Conservation (phyloP, 2,888 invertebrate genomes). For the Odontomyia ornata region DNA sequence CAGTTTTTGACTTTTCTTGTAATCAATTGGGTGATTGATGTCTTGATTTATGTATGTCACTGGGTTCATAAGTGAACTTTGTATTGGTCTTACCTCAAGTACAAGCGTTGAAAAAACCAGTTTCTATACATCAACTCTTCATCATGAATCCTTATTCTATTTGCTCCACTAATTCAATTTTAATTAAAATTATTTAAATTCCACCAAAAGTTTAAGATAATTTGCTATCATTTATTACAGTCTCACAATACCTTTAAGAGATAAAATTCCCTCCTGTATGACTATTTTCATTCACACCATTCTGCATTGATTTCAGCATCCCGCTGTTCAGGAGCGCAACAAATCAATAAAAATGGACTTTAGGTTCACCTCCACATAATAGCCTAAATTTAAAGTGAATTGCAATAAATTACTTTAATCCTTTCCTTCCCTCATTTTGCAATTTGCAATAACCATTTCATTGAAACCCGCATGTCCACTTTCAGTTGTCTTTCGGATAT, state of each 20-base stretch:
- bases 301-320: not conserved
- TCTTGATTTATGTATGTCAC: too few species aligned
- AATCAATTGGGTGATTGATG: too few species aligned
- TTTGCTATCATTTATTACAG: constrained; percentile 26
- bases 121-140: too few species aligned
- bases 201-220: not conserved
- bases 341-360: constrained; percentile 29
- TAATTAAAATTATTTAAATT: not conserved
- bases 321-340: constrained; percentile 38
- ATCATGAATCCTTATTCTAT: too few species aligned
- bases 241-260: not conserved
- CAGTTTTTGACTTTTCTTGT: too few species aligned
- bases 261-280: not conserved
- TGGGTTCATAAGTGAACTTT: too few species aligned
- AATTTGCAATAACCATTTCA: constrained; percentile 11
- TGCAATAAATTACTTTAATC: constrained; percentile 28
- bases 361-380: constrained; percentile 36
- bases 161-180: too few species aligned
- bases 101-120: too few species aligned
- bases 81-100: too few species aligned
- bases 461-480: too few species aligned
- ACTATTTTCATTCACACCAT: constrained; percentile 3
- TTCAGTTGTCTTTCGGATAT: too few species aligned
- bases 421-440: not conserved
- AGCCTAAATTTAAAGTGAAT: constrained; percentile 27